These are phyloP conservation scores for Tenualosa thibaudeaui DNA, from an alignment of 2,797 vertebrate species.

Conservation along the genomic window DNA sequence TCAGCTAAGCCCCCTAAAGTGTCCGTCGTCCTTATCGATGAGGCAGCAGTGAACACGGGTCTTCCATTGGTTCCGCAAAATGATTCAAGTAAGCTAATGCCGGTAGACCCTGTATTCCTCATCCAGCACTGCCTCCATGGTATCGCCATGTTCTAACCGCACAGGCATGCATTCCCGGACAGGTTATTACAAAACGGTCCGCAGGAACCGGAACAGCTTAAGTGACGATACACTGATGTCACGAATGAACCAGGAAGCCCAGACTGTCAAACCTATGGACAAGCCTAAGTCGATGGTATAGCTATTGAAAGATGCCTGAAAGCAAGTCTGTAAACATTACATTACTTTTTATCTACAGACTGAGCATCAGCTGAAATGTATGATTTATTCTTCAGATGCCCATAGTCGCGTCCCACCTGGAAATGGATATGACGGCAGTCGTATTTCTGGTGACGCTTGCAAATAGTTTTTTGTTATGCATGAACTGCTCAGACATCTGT, in stretches of 20 bases:
- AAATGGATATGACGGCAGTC: background rate
- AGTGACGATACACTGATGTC: background rate
- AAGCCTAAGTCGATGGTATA: too few species aligned
- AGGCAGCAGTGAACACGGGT: conserved; percentile 24
- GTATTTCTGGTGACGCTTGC: background rate
- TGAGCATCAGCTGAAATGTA: background rate
- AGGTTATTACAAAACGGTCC: conserved; percentile 23
- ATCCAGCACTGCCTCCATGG: conserved; percentile 62
- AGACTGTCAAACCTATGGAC: background rate
- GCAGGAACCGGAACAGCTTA: conserved; percentile 57
- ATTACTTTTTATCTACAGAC: background rate
- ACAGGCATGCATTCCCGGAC: background rate
- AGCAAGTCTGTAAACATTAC: background rate
- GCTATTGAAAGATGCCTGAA: background rate
- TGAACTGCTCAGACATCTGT: background rate
- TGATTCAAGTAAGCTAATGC: conserved; percentile 40
- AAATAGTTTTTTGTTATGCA: background rate
- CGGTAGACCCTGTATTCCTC: conserved; percentile 38
- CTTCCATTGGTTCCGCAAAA: conserved; percentile 40
- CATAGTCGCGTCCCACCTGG: too few species aligned
- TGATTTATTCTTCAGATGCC: background rate
- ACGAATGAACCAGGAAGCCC: background rate
- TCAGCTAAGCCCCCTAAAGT: conserved; percentile 24
- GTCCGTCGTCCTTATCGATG: conserved; percentile 19
- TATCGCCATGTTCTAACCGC: conserved; percentile 69